Evolutionary conservation across 2,113 vertebrate species (phyloP).

Genomic region (Garra rufa): DNA sequence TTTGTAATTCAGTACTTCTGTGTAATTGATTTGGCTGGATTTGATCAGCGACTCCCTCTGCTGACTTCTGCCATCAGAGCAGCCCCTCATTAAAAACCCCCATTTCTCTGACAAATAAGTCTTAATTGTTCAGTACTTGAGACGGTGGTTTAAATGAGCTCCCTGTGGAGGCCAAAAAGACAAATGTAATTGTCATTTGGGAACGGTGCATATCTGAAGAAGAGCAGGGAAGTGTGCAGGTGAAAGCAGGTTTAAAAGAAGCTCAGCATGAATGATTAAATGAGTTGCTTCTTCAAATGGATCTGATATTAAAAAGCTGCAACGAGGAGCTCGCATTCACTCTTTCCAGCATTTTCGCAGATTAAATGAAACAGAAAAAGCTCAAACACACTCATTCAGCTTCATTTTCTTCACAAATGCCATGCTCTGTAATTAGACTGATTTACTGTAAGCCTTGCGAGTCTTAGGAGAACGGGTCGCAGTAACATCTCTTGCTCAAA

Average conservation of each 20-base stretch:
- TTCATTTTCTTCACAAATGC: neutral
- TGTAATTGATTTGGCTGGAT: conserved; percentile 41
- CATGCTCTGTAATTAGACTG: neutral
- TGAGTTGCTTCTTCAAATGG: neutral
- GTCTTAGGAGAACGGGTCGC: too few relatives aligned
- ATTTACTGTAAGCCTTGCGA: too few relatives aligned
- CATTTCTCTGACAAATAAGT: conserved; percentile 79
- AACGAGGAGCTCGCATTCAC: neutral
- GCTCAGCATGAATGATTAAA: neutral
- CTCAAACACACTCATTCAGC: neutral
- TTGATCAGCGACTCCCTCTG: conserved; percentile 62
- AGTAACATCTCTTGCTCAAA: too few relatives aligned
- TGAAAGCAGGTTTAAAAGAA: neutral
- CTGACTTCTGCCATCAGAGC: conserved; percentile 71
- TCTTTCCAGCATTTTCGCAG: neutral
- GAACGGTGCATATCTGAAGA: conserved; percentile 65
- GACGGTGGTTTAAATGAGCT: conserved; percentile 73
- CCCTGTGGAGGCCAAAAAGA: conserved; percentile 76
- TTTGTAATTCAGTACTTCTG: neutral
- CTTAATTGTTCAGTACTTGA: conserved; percentile 78
- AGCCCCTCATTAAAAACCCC: conserved; percentile 74
- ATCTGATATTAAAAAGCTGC: neutral
- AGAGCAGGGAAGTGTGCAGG: neutral
- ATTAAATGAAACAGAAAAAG: neutral
- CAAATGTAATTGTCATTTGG: conserved; percentile 78